Evolutionary conservation across 2,113 vertebrate genomes (phyloP).

Genomic region (Cebus imitator): DNA sequence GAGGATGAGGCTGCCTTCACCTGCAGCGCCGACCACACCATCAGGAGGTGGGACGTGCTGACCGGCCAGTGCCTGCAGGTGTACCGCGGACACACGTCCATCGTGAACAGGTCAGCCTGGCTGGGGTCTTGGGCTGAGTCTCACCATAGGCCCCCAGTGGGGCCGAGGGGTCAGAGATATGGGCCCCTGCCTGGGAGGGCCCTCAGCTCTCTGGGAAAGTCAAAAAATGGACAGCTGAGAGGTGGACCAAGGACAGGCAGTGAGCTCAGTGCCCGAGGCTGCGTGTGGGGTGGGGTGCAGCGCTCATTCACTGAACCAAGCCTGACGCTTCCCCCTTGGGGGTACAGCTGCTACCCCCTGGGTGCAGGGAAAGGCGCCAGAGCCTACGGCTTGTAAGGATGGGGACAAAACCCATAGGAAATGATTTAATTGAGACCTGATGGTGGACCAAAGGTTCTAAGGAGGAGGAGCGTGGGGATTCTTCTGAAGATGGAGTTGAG

Average conservation of each 20-base stretch:
- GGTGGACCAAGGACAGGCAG: not conserved
- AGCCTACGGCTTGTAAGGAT: constrained; percentile 17
- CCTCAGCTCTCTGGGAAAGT: not conserved
- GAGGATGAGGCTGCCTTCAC: constrained; percentile 89
- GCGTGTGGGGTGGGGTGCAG: fast-evolving
- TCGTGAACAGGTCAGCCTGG: constrained; percentile 85
- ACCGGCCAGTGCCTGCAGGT: constrained; percentile 85
- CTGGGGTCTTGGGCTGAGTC: not conserved
- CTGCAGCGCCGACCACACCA: constrained; percentile 86
- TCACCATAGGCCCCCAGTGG: not conserved
- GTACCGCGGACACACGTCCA: constrained; percentile 88
- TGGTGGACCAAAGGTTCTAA: not conserved
- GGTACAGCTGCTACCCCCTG: not conserved
- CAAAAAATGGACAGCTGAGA: fast-evolving
- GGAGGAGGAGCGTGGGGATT: not conserved
- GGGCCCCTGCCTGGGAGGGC: not conserved
- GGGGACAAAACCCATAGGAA: constrained; percentile 72
- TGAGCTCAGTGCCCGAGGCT: not conserved
- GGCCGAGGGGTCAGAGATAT: not conserved
- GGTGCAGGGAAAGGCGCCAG: constrained; percentile 52
- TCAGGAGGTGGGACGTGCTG: constrained; percentile 86
- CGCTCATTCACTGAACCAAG: not conserved
- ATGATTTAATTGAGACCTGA: constrained; percentile 62
- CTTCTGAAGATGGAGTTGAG: not conserved
- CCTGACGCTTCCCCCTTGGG: not conserved